A percentile compares a stretch with the other conserved stretches of the same genome.
These are phyloP conservation scores for Tolmerus cingulatus DNA, from an alignment of 2,888 invertebrate species.

Conservation along the genomic window DNA sequence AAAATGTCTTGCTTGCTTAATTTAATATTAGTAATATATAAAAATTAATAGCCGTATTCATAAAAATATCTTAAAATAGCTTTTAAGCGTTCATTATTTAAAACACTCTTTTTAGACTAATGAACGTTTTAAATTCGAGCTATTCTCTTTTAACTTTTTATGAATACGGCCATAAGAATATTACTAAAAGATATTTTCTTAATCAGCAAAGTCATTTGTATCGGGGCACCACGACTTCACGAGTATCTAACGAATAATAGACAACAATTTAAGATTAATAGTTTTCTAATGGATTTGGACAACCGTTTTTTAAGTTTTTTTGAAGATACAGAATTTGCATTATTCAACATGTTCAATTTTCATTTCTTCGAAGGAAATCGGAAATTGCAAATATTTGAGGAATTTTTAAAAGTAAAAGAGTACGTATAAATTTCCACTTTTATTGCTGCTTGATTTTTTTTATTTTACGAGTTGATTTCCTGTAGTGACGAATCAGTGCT, in stretches of 20 bases:
- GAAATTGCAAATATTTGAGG: conserved; percentile 67
- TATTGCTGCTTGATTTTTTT: neutral
- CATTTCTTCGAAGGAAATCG: conserved; percentile 77
- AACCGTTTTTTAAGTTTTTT: conserved; percentile 74
- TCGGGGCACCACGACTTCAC: conserved; percentile 85
- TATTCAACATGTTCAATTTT: conserved; percentile 92
- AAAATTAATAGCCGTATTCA: too few relatives aligned
- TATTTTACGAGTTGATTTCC: neutral
- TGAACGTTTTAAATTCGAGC: too few relatives aligned
- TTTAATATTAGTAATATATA: neutral
- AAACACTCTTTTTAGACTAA: too few relatives aligned
- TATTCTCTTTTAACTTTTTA: too few relatives aligned
- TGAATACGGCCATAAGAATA: too few relatives aligned
- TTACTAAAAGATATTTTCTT: neutral
- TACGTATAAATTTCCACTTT: conserved; percentile 55
- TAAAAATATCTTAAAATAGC: too few relatives aligned
- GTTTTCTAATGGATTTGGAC: conserved; percentile 84
- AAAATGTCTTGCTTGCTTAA: neutral
- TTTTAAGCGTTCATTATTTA: too few relatives aligned
- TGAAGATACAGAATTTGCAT: conserved; percentile 72
- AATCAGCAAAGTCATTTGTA: conserved; percentile 78
- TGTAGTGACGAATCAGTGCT: conserved; percentile 64
- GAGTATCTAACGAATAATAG: conserved; percentile 66
- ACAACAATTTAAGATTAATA: conserved; percentile 63
- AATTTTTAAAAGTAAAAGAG: conserved; percentile 70